Evolutionary conservation across 37 sponge, comb jelly and placozoan species (phyloP).

Genomic region (Theonella swinhoei): DNA sequence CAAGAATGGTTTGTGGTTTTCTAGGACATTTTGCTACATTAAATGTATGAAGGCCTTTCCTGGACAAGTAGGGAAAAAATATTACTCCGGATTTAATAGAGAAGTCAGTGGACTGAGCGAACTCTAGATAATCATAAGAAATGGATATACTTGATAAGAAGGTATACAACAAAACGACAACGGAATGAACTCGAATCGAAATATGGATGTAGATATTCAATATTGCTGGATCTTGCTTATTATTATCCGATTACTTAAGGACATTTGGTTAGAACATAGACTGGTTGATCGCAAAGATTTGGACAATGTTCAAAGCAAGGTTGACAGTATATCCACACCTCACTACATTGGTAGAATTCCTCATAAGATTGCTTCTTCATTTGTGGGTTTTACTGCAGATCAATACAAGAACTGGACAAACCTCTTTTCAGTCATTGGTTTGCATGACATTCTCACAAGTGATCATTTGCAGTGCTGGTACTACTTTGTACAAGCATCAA

Average conservation of each 20-base stretch:
- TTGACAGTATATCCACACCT: constrained; percentile 11
- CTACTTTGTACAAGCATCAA: constrained; percentile 37
- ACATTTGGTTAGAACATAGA: neutral
- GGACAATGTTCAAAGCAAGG: neutral
- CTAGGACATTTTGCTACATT: constrained; percentile 18
- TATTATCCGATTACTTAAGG: neutral
- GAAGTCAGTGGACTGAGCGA: neutral
- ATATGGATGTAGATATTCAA: constrained; percentile 25
- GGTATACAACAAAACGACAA: neutral
- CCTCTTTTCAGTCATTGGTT: constrained; percentile 3
- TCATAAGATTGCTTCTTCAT: constrained; percentile 12
- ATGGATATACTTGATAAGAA: neutral
- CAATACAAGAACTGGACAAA: constrained; percentile 38
- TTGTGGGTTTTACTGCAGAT: constrained; percentile 62
- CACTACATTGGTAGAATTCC: too few species aligned
- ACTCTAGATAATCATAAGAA: neutral
- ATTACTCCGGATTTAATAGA: constrained; percentile 38
- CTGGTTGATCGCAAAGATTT: neutral
- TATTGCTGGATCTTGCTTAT: constrained; percentile 29
- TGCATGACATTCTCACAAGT: constrained; percentile 1
- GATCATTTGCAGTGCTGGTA: constrained; percentile 36
- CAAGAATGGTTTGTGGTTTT: constrained; percentile 47
- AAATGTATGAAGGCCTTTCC: constrained; percentile 21
- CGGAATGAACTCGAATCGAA: neutral
- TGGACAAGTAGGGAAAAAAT: neutral